These are phyloP conservation scores for Ciconia nigra DNA, from an alignment of 2,797 vertebrate species.

Conservation along the genomic window DNA sequence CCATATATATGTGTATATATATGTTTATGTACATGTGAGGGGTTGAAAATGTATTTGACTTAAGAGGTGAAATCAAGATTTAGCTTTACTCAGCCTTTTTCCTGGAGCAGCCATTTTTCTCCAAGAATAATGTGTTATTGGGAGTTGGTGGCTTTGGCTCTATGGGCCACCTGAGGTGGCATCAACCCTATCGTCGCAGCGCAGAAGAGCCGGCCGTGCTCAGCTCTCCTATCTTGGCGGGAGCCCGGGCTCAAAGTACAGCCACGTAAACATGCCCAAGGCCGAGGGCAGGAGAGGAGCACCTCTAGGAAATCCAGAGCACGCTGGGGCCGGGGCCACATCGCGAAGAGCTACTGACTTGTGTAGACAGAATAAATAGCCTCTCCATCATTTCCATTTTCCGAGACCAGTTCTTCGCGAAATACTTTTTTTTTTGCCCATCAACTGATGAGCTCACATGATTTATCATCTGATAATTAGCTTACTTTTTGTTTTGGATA, in stretches of 20 bases:
- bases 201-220: neutral
- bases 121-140: neutral
- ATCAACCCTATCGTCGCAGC: accelerated
- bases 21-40: accelerated
- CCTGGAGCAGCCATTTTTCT: neutral
- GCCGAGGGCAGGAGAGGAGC: neutral
- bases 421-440: neutral
- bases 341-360: neutral
- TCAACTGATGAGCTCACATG: neutral
- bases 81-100: neutral
- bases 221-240: neutral
- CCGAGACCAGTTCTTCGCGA: neutral
- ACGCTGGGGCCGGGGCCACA: neutral
- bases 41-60: neutral
- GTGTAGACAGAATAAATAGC: neutral
- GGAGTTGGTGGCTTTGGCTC: neutral
- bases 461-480: neutral
- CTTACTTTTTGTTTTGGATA: neutral
- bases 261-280: accelerated
- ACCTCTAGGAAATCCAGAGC: neutral
- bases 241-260: neutral
- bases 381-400: neutral
- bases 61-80: neutral
- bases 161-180: neutral
- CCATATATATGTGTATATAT: neutral